Evolutionary conservation across 2,888 invertebrate species (phyloP).

Genomic region (Drosophila merina): DNA sequence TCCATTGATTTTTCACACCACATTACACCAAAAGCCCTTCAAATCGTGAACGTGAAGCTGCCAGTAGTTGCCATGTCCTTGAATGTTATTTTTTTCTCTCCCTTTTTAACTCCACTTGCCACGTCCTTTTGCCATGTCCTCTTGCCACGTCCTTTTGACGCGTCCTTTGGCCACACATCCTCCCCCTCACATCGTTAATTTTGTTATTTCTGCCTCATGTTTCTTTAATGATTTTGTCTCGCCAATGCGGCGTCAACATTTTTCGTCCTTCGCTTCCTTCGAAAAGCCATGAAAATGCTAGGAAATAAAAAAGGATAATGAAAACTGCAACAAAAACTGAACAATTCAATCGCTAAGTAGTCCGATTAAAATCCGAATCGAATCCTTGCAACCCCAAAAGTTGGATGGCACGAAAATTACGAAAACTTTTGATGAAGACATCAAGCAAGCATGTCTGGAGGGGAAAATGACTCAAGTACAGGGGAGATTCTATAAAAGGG

Average conservation of each 20-base stretch:
- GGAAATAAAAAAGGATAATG: background rate
- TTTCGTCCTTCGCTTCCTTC: background rate
- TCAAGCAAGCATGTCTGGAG: conserved; percentile 12
- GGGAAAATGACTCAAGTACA: background rate
- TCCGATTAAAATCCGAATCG: conserved; percentile 30
- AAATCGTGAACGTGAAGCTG: conserved; percentile 29
- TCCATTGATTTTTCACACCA: conserved; percentile 70
- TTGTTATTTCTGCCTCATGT: conserved; percentile 57
- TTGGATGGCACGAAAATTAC: background rate
- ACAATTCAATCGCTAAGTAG: conserved; percentile 29
- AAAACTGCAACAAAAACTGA: conserved; percentile 36
- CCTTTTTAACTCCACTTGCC: background rate
- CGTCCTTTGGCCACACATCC: no score
- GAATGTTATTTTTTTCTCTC: conserved; percentile 57
- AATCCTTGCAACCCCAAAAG: conserved; percentile 17
- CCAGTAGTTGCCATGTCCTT: conserved; percentile 56
- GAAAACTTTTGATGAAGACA: conserved; percentile 15
- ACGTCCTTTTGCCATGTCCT: background rate
- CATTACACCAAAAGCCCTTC: conserved; percentile 37
- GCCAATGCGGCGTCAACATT: conserved; percentile 54
- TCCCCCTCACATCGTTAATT: conserved; percentile 23
- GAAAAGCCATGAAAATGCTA: no score
- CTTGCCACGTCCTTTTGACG: no score
- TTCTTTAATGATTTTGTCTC: conserved; percentile 65
- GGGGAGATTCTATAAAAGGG: background rate